phyloP scores from a whole-genome alignment of 2,113 vertebrate species.

The Macquaria ambigua region DNA sequence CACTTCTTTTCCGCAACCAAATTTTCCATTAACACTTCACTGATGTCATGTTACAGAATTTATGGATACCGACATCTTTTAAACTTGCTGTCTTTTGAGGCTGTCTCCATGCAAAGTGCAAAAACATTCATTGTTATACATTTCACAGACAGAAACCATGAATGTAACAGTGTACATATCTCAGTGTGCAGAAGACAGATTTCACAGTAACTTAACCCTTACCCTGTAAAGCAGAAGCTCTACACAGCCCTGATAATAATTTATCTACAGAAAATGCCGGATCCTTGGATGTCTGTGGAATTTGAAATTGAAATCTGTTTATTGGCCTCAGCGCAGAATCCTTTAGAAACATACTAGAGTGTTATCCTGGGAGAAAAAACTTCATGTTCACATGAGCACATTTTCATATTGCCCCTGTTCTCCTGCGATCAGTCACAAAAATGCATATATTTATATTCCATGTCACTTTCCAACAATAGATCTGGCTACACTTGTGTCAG shows the following conservation, averaged over 20 bases:
- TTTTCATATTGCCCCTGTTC: neutral
- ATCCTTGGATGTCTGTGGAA: neutral
- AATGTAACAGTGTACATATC: neutral
- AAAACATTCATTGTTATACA: neutral
- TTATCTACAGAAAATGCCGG: neutral
- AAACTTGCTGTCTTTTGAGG: neutral
- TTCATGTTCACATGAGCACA: neutral
- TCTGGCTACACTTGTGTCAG: constrained; percentile 18
- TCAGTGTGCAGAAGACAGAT: neutral
- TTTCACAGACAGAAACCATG: neutral
- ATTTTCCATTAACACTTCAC: neutral
- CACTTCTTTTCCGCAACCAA: neutral
- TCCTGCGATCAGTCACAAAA: neutral
- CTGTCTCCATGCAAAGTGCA: neutral
- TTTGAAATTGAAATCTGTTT: neutral
- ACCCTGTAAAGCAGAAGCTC: neutral
- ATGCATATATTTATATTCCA: neutral
- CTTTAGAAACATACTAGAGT: neutral
- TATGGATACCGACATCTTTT: neutral
- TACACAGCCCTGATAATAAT: neutral
- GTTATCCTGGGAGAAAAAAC: neutral
- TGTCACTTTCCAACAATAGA: neutral
- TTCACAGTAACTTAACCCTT: neutral
- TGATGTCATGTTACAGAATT: neutral
- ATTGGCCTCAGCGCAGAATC: neutral